Evolutionary conservation across 1,140 invertebrate genomes (phyloP), one percentile per base, ranked within the genome.

Genomic region (Argopecten irradians): DNA sequence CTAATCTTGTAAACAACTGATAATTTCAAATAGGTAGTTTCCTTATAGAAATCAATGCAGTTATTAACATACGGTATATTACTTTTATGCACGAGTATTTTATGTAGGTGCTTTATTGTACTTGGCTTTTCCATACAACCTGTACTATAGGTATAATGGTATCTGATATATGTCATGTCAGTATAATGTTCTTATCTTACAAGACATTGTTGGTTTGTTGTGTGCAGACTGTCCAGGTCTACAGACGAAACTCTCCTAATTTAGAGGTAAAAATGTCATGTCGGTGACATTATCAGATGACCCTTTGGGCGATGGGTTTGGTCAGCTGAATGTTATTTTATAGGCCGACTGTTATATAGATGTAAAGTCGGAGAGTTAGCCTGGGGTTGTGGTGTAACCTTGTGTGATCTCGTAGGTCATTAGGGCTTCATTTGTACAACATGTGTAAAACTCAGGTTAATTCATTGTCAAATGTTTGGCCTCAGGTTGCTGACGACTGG

Each of bases 251-350:
- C 55, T 71, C 22, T 71, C 55, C n/a, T 71, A 71, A 71, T 71
- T 71, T 16, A 71, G 55, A 71, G 5, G n/a, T 71, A 28, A 71
- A 71, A 71, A n/a, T 71, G 55, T 71, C 55, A 71, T 28, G 55
- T n/a, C 5, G 5, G n/a, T 28, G 55, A 71, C 55, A 71, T 71
- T 71, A 71, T 71, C 55, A 28, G 55, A 71, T 71, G 55, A 71
- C 55, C 43, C 55, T 71, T n/a, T 71, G n/a, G n/a, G 55, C 8
- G 5, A 71, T n/a, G 5, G 55, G 55, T n/a, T 71, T 71, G 55
- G 55, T 71, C 55, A 71, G 55, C 55, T 71, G 28, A 71, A 71
- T 71, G 55, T 71, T 71, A 28, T 71, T 71, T 71, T 71, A 71
- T 71, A 16, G 55, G 55, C 28, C 55, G 28, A 28, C n/a, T n/a